Evolutionary conservation across 2,888 invertebrate species (phyloP).

Genomic region (Eristalis arbustorum): DNA sequence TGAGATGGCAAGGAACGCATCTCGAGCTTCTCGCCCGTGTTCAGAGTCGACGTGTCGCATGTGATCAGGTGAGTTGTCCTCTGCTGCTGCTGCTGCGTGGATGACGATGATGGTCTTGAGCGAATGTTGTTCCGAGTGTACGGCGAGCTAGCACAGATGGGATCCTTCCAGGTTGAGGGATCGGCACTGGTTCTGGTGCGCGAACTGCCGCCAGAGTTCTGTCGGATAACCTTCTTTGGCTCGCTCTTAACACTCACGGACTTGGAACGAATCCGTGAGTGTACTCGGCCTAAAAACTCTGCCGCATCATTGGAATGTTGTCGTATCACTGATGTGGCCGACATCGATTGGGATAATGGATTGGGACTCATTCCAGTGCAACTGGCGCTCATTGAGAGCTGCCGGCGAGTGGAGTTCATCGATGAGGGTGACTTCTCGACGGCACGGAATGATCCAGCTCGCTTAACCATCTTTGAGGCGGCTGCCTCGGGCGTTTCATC

Average conservation of each 20-base stretch:
- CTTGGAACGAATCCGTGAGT: slow-evolving; percentile 80
- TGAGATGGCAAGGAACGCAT: slow-evolving; percentile 75
- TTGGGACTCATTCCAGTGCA: slow-evolving; percentile 74
- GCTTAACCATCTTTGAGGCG: slow-evolving; percentile 85
- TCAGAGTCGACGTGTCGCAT: slow-evolving; percentile 77
- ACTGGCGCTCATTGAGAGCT: slow-evolving; percentile 75
- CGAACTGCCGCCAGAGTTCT: slow-evolving; percentile 67
- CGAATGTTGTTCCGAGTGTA: slow-evolving; percentile 71
- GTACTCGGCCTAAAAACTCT: slow-evolving; percentile 74
- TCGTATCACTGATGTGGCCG: slow-evolving; percentile 81
- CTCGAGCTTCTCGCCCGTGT: slow-evolving; percentile 75
- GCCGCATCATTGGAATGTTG: slow-evolving; percentile 77
- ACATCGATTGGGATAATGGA: slow-evolving; percentile 81
- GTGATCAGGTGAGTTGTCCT: slow-evolving; percentile 76
- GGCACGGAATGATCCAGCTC: slow-evolving; percentile 84
- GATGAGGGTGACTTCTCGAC: slow-evolving; percentile 76
- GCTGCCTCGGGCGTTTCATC: slow-evolving; percentile 87
- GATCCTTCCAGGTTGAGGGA: slow-evolving; percentile 72
- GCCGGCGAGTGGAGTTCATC: slow-evolving; percentile 76
- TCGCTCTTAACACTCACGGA: slow-evolving; percentile 79
- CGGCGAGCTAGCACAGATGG: slow-evolving; percentile 72
- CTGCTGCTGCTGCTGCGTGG: slow-evolving; percentile 40
- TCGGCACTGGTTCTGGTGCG: slow-evolving; percentile 66
- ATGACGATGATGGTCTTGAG: slow-evolving; percentile 46
- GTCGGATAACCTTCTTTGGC: slow-evolving; percentile 72